These are phyloP conservation scores for Epistrophe eligans DNA, from an alignment of 2,888 invertebrate species.

Conservation along the genomic window DNA sequence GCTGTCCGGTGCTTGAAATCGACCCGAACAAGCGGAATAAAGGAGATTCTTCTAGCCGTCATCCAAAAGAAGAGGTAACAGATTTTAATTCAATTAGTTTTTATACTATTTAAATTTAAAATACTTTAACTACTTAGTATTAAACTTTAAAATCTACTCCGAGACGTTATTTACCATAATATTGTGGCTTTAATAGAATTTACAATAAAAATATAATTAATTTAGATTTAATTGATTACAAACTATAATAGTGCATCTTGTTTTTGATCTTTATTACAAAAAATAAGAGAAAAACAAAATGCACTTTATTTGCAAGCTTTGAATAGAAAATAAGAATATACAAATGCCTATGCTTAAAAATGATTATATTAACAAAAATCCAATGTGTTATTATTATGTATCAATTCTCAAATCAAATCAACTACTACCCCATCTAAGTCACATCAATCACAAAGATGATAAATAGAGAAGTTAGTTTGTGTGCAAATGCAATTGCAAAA, in stretches of 20 bases:
- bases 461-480: conserved; percentile 73
- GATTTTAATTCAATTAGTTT: conserved; percentile 48
- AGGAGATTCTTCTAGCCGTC: conserved; percentile 63
- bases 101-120: conserved; percentile 7
- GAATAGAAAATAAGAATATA: conserved; percentile 63
- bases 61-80: conserved; percentile 72
- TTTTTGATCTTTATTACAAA: conserved; percentile 3
- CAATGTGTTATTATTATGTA: conserved; percentile 78
- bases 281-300: conserved; percentile 48
- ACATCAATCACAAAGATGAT: conserved; percentile 72
- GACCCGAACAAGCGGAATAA: conserved; percentile 60
- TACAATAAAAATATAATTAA: conserved; percentile 1
- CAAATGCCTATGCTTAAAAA: conserved; percentile 50
- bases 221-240: conserved; percentile 24
- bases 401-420: conserved; percentile 74
- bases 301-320: conserved; percentile 41
- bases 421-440: conserved; percentile 74
- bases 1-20: conserved; percentile 63
- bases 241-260: conserved; percentile 1
- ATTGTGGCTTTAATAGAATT: conserved; percentile 29
- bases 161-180: conserved; percentile 35
- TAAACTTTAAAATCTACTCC: conserved; percentile 25
- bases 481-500: conserved; percentile 72
- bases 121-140: conserved; percentile 27
- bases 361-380: conserved; percentile 76